Conservation (phyloP, 2,888 invertebrate species). For the Camponotus fellah region DNA sequence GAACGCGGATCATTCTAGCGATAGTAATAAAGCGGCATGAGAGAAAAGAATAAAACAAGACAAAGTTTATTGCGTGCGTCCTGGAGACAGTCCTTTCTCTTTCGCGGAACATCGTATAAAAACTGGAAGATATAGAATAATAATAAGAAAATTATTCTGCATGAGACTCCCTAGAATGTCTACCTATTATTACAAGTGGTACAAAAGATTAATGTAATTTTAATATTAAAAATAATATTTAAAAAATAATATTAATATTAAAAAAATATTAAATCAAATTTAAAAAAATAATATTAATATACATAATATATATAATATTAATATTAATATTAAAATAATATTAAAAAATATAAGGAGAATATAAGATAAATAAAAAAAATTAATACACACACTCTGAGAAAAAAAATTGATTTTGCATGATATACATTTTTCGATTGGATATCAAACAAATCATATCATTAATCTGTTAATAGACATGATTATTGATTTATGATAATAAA, state of each 20-base stretch:
- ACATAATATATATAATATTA: too few relatives aligned
- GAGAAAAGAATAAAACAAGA: slow-evolving; percentile 1
- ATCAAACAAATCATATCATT: not conserved
- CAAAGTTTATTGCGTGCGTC: slow-evolving; percentile 14
- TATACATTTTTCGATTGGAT: not conserved
- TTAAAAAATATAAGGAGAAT: not conserved
- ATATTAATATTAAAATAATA: too few relatives aligned
- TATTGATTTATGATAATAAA: not conserved
- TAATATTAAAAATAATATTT: not conserved
- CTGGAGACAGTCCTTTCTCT: not conserved
- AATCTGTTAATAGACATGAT: not conserved
- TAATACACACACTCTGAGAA: not conserved
- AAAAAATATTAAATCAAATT: too few relatives aligned
- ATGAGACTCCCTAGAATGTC: not conserved
- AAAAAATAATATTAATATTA: too few relatives aligned
- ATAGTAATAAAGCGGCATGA: slow-evolving; percentile 32
- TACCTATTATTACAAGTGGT: not conserved
- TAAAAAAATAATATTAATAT: too few relatives aligned
- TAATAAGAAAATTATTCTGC: not conserved
- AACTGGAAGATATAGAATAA: not conserved
- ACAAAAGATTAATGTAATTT: not conserved
- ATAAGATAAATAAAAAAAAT: not conserved
- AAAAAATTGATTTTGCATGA: not conserved
- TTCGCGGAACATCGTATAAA: not conserved
- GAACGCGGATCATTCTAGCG: not conserved